Evolutionary conservation across 1,140 invertebrate genomes (phyloP), one percentile per base, ranked within the genome.

Genomic region (Bombus waltoni): DNA sequence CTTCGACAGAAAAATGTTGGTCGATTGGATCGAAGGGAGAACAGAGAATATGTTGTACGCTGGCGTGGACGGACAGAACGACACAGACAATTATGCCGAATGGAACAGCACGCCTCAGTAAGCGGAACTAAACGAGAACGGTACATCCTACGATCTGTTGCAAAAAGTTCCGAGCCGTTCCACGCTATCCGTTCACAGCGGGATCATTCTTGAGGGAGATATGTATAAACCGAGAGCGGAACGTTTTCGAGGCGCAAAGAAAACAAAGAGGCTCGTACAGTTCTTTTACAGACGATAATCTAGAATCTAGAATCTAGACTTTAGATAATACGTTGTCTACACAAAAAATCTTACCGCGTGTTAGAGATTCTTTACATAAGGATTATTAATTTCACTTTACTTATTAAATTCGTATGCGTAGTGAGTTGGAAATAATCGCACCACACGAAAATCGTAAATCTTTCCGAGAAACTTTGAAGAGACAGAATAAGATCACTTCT

Each of bases 81-180:
- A 85, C 71, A 68, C 81, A 83, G 87, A 88, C 74, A 88, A 89
- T 88, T 87, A 62, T 79, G 35, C 66, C 77, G 53, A 89, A 68
- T 81, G 68, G 83, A 81, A 78, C 68, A 87, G 72, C 66, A 89
- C 88, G 81, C 47, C 73, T 89, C 73, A 28, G 73, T 77, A 78
- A 89, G 77, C 88, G 88, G 88, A 87, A 87, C 88, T 90, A 87
- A 90, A 89, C 85, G 73, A 66, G 85, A 90, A 90, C 88, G 88
- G 88, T 90, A 89, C 88, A 89, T 90, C 80, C 88, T 87, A 75
- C 68, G 86, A 90, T 90, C 80, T 77, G 79, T 83, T 70, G 81
- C 40, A 86, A 89, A 89, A 89, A 88, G 35, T 59, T 74, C 47
- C 65, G 6, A 25, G 75, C 82, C 62, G 78, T 57, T 86, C 76